These are phyloP conservation scores for Geophilus truncorum DNA, from an alignment of 2,888 invertebrate species.

Conservation along the genomic window DNA sequence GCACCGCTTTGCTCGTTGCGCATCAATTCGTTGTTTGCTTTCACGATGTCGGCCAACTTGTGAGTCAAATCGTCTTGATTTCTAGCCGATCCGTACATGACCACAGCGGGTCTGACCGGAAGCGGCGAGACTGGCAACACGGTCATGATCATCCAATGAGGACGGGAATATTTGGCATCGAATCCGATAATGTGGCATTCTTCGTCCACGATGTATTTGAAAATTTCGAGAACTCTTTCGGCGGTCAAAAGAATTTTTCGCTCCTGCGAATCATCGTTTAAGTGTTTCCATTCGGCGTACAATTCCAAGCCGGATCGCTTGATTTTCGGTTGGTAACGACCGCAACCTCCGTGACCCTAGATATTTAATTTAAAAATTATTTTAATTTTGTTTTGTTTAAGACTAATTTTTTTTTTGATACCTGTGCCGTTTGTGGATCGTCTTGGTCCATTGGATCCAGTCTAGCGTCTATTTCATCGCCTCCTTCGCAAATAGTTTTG, in stretches of 20 bases:
- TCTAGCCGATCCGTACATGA: constrained; percentile 98
- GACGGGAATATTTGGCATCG: constrained; percentile 95
- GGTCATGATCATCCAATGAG: constrained; percentile 99
- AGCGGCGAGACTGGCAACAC: constrained; percentile 96
- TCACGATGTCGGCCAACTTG: constrained; percentile 96
- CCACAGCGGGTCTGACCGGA: constrained; percentile 93
- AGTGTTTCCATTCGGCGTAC: constrained; percentile 96
- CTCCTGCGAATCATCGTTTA: constrained; percentile 97
- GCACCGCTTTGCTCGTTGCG: constrained; percentile 95
- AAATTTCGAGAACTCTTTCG: constrained; percentile 94
- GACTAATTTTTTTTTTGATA: neutral
- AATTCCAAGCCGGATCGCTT: constrained; percentile 84
- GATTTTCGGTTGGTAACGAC: constrained; percentile 93
- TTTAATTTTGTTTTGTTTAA: neutral
- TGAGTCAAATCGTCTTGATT: constrained; percentile 98
- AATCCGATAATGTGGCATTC: constrained; percentile 89
- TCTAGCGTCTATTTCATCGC: constrained; percentile 91
- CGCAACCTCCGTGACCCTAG: constrained; percentile 88
- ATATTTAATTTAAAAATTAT: neutral
- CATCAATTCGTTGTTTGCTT: constrained; percentile 91
- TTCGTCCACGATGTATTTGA: constrained; percentile 90
- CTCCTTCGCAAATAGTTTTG: constrained; percentile 96
- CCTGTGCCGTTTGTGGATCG: constrained; percentile 36
- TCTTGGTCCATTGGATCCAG: constrained; percentile 51
- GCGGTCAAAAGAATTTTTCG: constrained; percentile 90